A percentile compares a stretch with the other conserved stretches of the same genome.
Evolutionary conservation across 2,797 vertebrate species (phyloP).

Genomic region (Psittacula derbiana): DNA sequence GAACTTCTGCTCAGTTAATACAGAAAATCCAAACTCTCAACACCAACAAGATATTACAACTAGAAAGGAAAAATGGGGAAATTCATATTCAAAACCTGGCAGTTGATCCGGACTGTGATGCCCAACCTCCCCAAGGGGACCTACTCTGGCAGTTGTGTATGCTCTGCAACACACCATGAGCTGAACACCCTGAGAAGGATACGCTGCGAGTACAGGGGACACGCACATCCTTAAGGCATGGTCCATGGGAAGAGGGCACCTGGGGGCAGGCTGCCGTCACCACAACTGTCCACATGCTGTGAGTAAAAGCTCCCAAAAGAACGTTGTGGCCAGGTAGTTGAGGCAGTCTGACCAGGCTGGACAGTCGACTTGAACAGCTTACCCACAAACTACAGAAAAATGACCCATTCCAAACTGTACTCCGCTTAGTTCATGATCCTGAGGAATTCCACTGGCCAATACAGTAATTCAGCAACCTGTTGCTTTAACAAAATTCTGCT

Average conservation of each 20-base stretch:
- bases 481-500: not conserved
- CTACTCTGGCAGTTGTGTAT: not conserved
- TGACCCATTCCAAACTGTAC: not conserved
- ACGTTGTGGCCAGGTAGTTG: not conserved
- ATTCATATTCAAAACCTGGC: not conserved
- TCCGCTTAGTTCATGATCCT: accelerated
- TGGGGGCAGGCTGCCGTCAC: not conserved
- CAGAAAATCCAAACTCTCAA: conserved; percentile 22
- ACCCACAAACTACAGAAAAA: not conserved
- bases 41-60: not conserved
- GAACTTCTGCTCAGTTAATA: not conserved
- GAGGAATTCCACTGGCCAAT: not conserved
- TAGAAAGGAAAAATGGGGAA: not conserved
- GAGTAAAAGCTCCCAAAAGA: not conserved
- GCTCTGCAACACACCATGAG: not conserved
- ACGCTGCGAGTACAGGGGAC: accelerated
- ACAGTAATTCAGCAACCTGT: not conserved
- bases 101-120: not conserved
- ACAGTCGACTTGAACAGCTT: not conserved
- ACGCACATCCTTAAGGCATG: accelerated
- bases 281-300: not conserved
- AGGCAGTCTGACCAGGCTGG: not conserved
- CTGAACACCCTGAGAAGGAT: not conserved
- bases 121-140: not conserved
- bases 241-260: not conserved